Percentiles rank a stretch among this genome's conserved stretches.
phyloP scores from a whole-genome alignment of 2,888 invertebrate species.

The Conchocele bisecta region DNA sequence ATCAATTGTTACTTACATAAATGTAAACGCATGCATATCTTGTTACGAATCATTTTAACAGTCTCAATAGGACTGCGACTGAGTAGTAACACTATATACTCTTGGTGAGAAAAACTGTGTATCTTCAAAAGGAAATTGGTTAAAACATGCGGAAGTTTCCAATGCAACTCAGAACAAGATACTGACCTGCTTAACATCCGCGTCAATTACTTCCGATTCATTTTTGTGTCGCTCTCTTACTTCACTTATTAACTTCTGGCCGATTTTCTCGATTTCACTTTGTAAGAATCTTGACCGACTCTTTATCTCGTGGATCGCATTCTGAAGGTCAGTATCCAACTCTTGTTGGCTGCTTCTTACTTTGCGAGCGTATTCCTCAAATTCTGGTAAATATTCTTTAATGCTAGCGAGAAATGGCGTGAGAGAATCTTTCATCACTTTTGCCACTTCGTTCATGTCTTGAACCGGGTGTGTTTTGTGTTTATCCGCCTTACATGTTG shows the following conservation, averaged over 20 bases:
- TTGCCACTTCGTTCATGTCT: conserved; percentile 53
- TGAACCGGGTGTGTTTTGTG: conserved; percentile 63
- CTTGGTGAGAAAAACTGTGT: no score
- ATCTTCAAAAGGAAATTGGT: no score
- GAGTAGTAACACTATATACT: no score
- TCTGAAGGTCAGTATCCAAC: conserved; percentile 56
- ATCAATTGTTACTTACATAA: no score
- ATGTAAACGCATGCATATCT: no score
- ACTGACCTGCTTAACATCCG: conserved; percentile 49
- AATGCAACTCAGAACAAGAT: no score
- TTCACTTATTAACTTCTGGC: conserved; percentile 52
- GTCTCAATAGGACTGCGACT: no score
- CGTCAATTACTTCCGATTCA: conserved; percentile 53
- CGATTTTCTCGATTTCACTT: conserved; percentile 62
- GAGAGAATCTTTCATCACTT: conserved; percentile 51
- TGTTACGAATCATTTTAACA: no score
- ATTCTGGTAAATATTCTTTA: conserved; percentile 63
- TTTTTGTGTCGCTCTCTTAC: conserved; percentile 58
- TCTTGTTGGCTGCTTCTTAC: conserved; percentile 53
- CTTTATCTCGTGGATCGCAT: conserved; percentile 59
- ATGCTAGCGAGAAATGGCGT: conserved; percentile 64
- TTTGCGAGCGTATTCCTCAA: conserved; percentile 58
- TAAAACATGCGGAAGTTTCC: no score
- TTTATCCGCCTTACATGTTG: conserved; percentile 56
- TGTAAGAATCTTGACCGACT: conserved; percentile 56